Evolutionary conservation across 2,888 invertebrate genomes (phyloP).

Genomic region (Neoitamus cyanurus): DNA sequence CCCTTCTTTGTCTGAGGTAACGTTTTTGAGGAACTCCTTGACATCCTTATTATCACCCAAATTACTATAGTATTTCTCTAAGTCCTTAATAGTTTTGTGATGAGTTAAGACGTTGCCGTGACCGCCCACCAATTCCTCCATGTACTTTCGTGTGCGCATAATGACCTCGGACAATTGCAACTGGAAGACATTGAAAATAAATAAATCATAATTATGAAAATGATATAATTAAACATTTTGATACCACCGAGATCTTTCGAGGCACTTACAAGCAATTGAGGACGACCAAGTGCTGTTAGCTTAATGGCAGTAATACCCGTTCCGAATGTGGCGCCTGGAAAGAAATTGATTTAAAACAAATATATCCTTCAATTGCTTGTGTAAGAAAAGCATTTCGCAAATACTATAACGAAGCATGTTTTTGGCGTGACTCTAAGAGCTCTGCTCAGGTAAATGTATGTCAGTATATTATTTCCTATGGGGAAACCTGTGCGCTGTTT

Average conservation of each 20-base stretch:
- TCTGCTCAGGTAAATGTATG: neutral
- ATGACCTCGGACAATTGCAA: conserved; percentile 97
- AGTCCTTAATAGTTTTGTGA: conserved; percentile 87
- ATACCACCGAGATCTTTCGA: neutral
- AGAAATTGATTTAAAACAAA: neutral
- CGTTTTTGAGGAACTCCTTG: conserved; percentile 88
- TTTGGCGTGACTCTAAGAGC: neutral
- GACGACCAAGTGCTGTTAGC: conserved; percentile 95
- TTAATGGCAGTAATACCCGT: conserved; percentile 98
- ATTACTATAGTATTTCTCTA: conserved; percentile 85
- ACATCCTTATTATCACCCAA: conserved; percentile 82
- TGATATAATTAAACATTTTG: neutral
- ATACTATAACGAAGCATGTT: neutral
- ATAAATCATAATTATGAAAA: conserved; percentile 10
- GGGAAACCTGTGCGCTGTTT: neutral
- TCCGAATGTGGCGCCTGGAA: conserved; percentile 88
- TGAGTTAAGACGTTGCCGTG: conserved; percentile 88
- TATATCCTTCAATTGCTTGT: neutral
- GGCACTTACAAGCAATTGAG: conserved; percentile 84
- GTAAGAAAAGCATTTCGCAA: neutral
- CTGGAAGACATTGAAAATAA: conserved; percentile 68
- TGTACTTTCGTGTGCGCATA: conserved; percentile 93
- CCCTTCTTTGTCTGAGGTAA: conserved; percentile 95
- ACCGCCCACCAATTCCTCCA: conserved; percentile 90
- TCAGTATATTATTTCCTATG: neutral